Evolutionary conservation across 1,140 invertebrate species (phyloP), one percentile per base, ranked within the genome.

Genomic region (Musca domestica): DNA sequence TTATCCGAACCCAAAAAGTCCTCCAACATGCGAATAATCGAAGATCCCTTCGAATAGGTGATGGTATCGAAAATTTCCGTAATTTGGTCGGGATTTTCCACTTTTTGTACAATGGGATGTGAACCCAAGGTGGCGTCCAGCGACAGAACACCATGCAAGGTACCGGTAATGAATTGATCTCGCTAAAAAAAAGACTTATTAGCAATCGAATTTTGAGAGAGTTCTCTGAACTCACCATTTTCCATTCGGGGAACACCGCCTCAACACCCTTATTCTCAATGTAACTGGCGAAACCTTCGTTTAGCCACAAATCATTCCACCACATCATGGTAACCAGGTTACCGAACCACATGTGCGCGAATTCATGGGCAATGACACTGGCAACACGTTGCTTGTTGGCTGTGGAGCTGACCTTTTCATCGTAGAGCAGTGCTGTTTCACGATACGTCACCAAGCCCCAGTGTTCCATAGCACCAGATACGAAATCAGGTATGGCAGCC

Each of bases 301-400:
- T 95, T n/a, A 96, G 84, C 94, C 94, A 97, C 0, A 97, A 83
- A 81, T 96, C 93, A 77, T 93, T 90, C 95, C 95, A 97, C 94
- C 94, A 96, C 68, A 89, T 85, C 87, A 95, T 90, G n/a, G 93
- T 95, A 1, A 95, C 94, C 92, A 68, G 85, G 84, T 94, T 93
- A 67, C 92, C 92, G 81, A 94, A 95, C 93, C 93, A 95, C 91
- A 90, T 93, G 76, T 98, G 95, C 12, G 95, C 94, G 25, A 97
- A 85, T 83, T 98, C 96, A 82, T 98, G 95, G 2, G 91, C 88
- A 23, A 98, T 88, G 0, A 95, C 92, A n/a, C 88, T 86, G 12
- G 92, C 90, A 3, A 98, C 89, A 67, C 87, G 83, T 78, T 94
- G 89, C 76, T 91, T 91, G 73, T 94, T 92, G 2, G 74, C 76